Percentiles rank a stretch among this genome's conserved stretches.
These are phyloP conservation scores for Agriopis marginaria DNA, from an alignment of 2,888 invertebrate species.

Conservation along the genomic window DNA sequence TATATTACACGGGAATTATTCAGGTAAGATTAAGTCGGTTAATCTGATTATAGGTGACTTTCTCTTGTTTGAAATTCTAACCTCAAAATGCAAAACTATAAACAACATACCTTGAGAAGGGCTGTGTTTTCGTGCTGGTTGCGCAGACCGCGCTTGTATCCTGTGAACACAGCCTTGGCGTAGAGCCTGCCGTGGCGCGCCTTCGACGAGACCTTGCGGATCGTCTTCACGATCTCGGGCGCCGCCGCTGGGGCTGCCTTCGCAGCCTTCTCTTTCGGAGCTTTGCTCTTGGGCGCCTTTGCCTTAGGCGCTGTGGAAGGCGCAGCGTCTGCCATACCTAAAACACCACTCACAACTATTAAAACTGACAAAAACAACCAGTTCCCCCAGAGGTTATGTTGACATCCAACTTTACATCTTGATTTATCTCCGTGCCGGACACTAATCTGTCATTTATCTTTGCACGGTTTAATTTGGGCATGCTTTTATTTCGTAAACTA, in stretches of 20 bases:
- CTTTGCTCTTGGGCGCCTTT: conserved; percentile 85
- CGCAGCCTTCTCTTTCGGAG: conserved; percentile 84
- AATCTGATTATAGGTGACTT: not conserved
- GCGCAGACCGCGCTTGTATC: conserved; percentile 97
- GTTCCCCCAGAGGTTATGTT: conserved; percentile 75
- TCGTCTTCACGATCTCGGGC: conserved; percentile 82
- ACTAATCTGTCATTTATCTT: conserved; percentile 58
- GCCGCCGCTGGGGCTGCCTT: conserved; percentile 85
- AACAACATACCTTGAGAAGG: conserved; percentile 90
- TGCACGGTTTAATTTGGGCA: conserved; percentile 33
- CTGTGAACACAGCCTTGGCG: conserved; percentile 98
- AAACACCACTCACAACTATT: conserved; percentile 57
- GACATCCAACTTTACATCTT: conserved; percentile 74
- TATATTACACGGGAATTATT: too few species aligned
- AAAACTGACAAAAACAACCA: conserved; percentile 44
- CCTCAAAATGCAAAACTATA: conserved; percentile 25
- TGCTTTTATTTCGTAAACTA: conserved; percentile 35
- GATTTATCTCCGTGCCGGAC: conserved; percentile 58
- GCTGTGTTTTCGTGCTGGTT: conserved; percentile 99
- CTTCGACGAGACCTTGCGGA: conserved; percentile 81
- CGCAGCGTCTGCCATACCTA: conserved; percentile 88
- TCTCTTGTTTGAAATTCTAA: conserved; percentile 31
- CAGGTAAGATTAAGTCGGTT: too few species aligned
- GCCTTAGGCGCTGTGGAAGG: conserved; percentile 85
- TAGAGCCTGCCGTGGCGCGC: conserved; percentile 94